These are phyloP conservation scores for Xenotilapia caudafasciata DNA, from an alignment of 2,113 vertebrate species.

Conservation along the genomic window DNA sequence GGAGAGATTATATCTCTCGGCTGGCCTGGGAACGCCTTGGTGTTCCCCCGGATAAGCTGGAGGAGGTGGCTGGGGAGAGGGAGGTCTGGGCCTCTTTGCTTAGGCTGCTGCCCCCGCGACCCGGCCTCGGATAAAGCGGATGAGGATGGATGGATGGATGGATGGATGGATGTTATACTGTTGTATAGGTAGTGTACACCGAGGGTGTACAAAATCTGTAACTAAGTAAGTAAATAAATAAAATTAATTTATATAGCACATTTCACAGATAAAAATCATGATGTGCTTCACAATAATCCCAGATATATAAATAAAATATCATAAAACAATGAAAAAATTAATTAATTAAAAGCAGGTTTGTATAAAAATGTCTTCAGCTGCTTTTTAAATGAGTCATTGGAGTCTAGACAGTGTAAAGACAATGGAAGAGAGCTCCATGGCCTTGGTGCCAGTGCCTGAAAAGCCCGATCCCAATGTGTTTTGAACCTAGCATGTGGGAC, in stretches of 20 bases:
- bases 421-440: neutral
- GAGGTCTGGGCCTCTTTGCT: too few relatives aligned
- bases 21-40: too few relatives aligned
- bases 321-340: neutral
- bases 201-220: neutral
- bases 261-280: fast-evolving
- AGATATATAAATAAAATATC: neutral
- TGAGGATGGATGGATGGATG: too few relatives aligned
- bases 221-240: neutral
- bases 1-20: too few relatives aligned
- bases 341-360: neutral
- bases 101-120: too few relatives aligned
- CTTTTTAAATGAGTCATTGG: neutral
- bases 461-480: neutral
- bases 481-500: neutral
- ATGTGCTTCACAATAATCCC: neutral
- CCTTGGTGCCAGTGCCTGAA: neutral
- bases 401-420: neutral
- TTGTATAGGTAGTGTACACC: neutral
- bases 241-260: neutral
- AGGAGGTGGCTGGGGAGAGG: too few relatives aligned
- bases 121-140: too few relatives aligned
- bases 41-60: too few relatives aligned
- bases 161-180: neutral
- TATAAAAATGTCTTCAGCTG: neutral